Evolutionary conservation across 2,888 invertebrate genomes (phyloP), one percentile per base, ranked within the genome.

Genomic region (Conomelus anceps): DNA sequence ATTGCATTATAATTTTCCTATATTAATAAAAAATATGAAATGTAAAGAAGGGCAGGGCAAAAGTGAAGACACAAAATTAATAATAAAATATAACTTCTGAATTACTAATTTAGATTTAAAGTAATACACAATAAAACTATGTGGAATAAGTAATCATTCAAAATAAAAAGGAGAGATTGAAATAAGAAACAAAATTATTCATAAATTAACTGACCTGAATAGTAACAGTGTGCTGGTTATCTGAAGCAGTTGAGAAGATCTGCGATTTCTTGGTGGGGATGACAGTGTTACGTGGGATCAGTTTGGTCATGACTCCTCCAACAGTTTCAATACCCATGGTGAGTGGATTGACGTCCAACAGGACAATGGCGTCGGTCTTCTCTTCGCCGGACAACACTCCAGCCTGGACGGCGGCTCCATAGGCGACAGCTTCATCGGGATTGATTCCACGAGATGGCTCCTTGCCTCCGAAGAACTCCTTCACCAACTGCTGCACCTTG

Each of bases 241-340:
- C 99, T 26, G 98, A 98, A 89, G 99, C 99, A 0, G 99, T 99
- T 0, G 99, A 99, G 96, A 99, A 99, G 93, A 99, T 98, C 94
- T 99, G 99, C 0, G 98, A 98, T 93, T 99, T 99, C 95, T 99
- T 99, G 89, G 99, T 99, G 29, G 99, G 99, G 92, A 99, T 99
- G 91, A 99, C 99, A 24, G 99, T 99, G 95, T 99, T 99, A 92
- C 99, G 94, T 89, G 98, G 97, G 93, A 99, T 99, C 89, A 99
- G 95, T 93, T 99, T 99, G 92, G 99, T 99, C 99, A 99, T 99
- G 29, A 99, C 99, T 91, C 99, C 99, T 91, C 99, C 99, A 88
- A 99, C 99, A 85, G 99, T 99, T 94, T 99, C 99, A 93, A 99
- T 99, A 94, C 99, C 99, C 96, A 99, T 96, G 91, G 99, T 99